Base-by-base conservation (phyloP, 2,113 vertebrate species). In the Prochilodus magdalenae region DNA sequence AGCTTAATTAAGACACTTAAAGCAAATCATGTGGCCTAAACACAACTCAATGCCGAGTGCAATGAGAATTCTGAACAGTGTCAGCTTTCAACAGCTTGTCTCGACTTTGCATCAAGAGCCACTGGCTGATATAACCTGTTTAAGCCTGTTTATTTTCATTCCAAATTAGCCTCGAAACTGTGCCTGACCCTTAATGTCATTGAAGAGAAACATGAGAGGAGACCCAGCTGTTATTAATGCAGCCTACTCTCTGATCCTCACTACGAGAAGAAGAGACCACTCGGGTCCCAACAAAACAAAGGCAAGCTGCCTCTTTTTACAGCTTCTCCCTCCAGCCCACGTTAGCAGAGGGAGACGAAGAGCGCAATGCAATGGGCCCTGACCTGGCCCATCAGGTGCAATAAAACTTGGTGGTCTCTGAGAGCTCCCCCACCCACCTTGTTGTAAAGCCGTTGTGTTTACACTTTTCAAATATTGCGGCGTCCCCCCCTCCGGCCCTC, bases 391-490 rank as follows among this genome's bases (percentile, higher is more conserved):
- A 77, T 75, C 80, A 85, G 73, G 78, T 81, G 77, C 78, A 72
- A 83, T 87, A 87, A 89, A 88, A 73, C 29, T 15, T 30, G 18
- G n/a, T 29, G 73, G 70, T 75, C 51, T 57, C 63, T 57, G 59
- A 77, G 59, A 73, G 71, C 73, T n/a, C 66, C 77, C 72, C 33
- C 66, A 73, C 77, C 63, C 44, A 75, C 66, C 81, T 77, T 49
- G 86, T 49, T 85, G 81, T 87, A 84, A 84, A 86, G 49, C 60
- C 26, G 59, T 80, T 57, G 79, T 86, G 85, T 87, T 89, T 84
- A 87, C 87, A 84, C 73, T 70, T 75, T 75, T 74, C n/a, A 63
- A 62, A 87, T 73, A 84, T 66, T 62, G 18, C 36, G 40, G 40
- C 40, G 5, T 11, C 40, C 40, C 40, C 40, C 8, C 40, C 36